Evolutionary conservation across 2,797 vertebrate species (phyloP).

Genomic region (Garrulus glandarius): DNA sequence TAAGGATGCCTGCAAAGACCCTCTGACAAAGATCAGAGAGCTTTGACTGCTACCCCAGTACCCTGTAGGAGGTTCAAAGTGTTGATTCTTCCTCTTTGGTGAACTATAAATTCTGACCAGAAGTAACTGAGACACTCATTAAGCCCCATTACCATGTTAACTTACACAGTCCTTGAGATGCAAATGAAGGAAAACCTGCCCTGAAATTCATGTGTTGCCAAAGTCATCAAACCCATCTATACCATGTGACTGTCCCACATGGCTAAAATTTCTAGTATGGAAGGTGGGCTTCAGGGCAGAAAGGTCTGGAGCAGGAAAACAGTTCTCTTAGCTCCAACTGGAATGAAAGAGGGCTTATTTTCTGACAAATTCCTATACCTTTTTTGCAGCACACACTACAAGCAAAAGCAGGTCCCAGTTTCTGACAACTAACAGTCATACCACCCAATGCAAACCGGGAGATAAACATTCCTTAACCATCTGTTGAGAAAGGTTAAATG

Average conservation of each 20-base stretch:
- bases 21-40: not conserved
- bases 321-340: not conserved
- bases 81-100: not conserved
- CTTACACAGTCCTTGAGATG: not conserved
- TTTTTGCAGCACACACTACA: too few species aligned
- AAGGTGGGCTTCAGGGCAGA: not conserved
- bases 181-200: not conserved
- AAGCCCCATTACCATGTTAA: not conserved
- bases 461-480: not conserved
- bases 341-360: not conserved
- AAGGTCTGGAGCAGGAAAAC: not conserved
- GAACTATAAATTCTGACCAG: not conserved
- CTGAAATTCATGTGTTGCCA: too few species aligned
- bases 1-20: not conserved
- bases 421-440: not conserved
- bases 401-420: not conserved
- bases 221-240: too few species aligned
- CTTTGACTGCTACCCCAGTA: not conserved
- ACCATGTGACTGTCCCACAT: too few species aligned
- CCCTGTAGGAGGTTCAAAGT: too few species aligned
- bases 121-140: not conserved
- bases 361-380: not conserved
- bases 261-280: not conserved
- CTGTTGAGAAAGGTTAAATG: not conserved
- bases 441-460: fast-evolving